Conservation (phyloP, 1,140 invertebrate species). For the Drosophila gunungcola region DNA sequence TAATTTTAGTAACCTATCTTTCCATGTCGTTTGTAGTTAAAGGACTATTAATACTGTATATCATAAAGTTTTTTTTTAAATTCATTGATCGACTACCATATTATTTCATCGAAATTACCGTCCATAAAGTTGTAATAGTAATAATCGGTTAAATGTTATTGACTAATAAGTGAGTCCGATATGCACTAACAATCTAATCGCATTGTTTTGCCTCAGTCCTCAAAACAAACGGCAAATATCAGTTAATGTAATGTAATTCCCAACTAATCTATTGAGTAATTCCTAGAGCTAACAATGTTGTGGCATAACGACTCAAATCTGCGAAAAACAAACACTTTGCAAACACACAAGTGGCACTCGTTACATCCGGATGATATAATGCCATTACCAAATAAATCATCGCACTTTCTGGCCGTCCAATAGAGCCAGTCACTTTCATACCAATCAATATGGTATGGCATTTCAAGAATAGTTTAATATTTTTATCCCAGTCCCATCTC, state of each 20-base stretch:
- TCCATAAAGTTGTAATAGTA: constrained; percentile 1
- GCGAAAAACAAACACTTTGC: neutral
- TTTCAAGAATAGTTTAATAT: constrained; percentile 1
- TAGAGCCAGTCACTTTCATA: constrained; percentile 1
- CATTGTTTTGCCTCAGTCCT: constrained; percentile 13
- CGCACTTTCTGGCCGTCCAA: neutral
- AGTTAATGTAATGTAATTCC: constrained; percentile 31
- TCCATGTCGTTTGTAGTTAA: too few relatives aligned
- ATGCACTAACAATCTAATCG: constrained; percentile 33
- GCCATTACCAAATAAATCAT: constrained; percentile 14
- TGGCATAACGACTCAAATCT: constrained; percentile 14
- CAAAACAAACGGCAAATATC: constrained; percentile 24
- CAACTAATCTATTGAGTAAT: constrained; percentile 40
- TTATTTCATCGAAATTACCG: neutral
- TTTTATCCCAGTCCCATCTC: too few relatives aligned
- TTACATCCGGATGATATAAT: constrained; percentile 11
- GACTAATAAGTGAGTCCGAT: constrained; percentile 20
- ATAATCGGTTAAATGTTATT: constrained; percentile 21
- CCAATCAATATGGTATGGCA: constrained; percentile 6
- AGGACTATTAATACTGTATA: neutral
- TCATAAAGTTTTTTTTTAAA: too few relatives aligned
- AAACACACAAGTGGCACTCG: neutral
- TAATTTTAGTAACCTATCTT: too few relatives aligned
- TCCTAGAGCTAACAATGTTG: constrained; percentile 8
- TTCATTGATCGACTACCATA: constrained; percentile 2